Base-by-base conservation (phyloP, 2,888 invertebrate species). In the Nephrotoma guestfalica region DNA sequence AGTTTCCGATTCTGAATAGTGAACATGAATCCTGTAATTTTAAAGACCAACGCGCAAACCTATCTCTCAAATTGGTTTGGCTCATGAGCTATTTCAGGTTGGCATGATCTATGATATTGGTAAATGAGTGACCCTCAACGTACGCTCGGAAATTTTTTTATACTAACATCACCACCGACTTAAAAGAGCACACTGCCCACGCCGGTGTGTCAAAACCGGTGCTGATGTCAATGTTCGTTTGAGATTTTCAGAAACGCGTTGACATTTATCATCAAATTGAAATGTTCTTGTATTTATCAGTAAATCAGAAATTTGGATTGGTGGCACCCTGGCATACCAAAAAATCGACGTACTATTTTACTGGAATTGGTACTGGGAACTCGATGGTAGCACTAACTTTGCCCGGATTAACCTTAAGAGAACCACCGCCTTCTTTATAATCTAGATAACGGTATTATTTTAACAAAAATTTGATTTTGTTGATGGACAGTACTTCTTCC, bases 21-120 rank as follows among this genome's bases (percentile, higher is more conserved):
- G 11, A 47, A 47, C 11, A 11, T 47, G 11, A 47, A 42, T 7
- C 42, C 42, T 42, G 42, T 42, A 42, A 42, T 42, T 42, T 42
- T 7, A 42, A 40, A 15, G 40, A 43, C 86, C 86, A 87, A 4
- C 86, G 18, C n/a, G 87, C 87, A 15, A 87, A 86, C 5, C 86
- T 45, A 0, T 86, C 87, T n/a, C 41, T 13, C 15, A 71, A 30
- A 9, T 87, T 86, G 5, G 47, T 57, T 47, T 87, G 86, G 11
- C 43, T 41, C 86, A 87, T 87, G 0, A 87, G 83, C 87, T 86
- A 47, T 47, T 42, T 42, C 42, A 42, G 42, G 42, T 7, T 42
- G 4, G 42, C 42, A 42, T 42, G 42, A 7, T 42, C 45, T 6
- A 11, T 47, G 45, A 47, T 47, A 11, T 11, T 47, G 45, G 45